These are phyloP conservation scores for Atopsyche davidsoni DNA, from an alignment of 1,140 invertebrate genomes.

Conservation along the genomic window DNA sequence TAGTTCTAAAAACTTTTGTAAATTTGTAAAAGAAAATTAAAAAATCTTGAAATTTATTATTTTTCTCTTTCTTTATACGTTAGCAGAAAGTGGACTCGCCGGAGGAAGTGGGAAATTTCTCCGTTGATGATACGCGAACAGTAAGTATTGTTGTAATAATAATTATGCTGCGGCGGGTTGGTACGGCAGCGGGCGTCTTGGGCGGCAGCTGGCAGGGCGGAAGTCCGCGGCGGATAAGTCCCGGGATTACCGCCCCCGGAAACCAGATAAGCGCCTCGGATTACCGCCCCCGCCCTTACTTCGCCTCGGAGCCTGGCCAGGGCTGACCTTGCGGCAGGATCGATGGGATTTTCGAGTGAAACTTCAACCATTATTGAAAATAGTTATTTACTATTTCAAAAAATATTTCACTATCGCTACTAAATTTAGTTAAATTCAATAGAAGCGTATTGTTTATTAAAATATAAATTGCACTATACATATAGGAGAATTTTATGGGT, in stretches of 20 bases:
- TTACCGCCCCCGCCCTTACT: constrained; percentile 15
- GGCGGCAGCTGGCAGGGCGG: constrained; percentile 17
- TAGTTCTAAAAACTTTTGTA: no score
- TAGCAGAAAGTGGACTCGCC: no score
- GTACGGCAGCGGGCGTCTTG: no score
- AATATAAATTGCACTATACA: no score
- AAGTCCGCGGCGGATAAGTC: constrained; percentile 26
- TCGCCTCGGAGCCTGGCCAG: not conserved
- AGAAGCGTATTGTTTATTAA: no score
- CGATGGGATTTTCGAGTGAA: not conserved
- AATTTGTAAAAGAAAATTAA: no score
- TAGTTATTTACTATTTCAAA: not conserved
- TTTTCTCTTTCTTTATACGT: no score
- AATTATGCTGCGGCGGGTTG: not conserved
- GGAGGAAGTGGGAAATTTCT: no score
- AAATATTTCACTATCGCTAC: not conserved
- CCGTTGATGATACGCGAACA: not conserved
- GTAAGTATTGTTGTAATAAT: not conserved
- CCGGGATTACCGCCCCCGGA: constrained; percentile 28
- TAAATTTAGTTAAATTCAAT: no score
- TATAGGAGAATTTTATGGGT: no score
- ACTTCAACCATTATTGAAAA: not conserved
- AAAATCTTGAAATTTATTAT: no score
- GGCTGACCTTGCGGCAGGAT: constrained; percentile 1
- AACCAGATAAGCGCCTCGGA: constrained; percentile 29